A percentile compares a stretch with the other conserved stretches of the same genome.
phyloP scores from a whole-genome alignment of 37 sponge, comb jelly and placozoan species.

The Diacarnus erythraeanus region DNA sequence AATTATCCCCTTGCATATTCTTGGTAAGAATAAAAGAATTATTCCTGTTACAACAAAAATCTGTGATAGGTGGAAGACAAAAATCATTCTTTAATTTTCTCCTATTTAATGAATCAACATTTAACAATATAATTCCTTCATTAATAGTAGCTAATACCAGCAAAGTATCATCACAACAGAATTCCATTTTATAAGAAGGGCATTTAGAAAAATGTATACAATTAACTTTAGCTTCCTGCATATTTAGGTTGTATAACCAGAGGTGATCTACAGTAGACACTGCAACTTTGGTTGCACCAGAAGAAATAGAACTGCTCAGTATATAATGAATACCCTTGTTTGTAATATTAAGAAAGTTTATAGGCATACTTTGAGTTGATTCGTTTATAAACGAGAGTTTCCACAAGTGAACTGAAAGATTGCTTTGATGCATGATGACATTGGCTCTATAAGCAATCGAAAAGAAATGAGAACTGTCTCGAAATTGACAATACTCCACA shows the following conservation, averaged over 20 bases:
- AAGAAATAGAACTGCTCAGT: conserved; percentile 44
- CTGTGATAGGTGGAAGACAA: background rate
- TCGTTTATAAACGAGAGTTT: background rate
- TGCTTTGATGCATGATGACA: conserved; percentile 34
- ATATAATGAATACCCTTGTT: conserved; percentile 32
- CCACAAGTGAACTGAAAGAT: conserved; percentile 45
- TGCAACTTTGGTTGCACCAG: conserved; percentile 42
- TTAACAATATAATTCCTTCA: background rate
- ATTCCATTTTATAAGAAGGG: conserved; percentile 34
- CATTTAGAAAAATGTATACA: conserved; percentile 1
- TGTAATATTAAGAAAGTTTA: conserved; percentile 46
- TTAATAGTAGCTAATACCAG: conserved; percentile 22
- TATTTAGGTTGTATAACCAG: conserved; percentile 56
- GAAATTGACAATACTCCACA: conserved; percentile 36
- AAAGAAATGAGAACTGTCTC: conserved; percentile 12
- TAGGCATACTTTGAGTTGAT: conserved; percentile 7
- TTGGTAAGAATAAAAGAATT: conserved; percentile 11
- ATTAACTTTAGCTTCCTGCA: background rate
- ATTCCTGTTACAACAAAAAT: conserved; percentile 30
- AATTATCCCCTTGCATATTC: conserved; percentile 1
- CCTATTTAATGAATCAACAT: background rate
- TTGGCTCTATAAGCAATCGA: conserved; percentile 27
- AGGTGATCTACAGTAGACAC: conserved; percentile 35
- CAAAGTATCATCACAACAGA: conserved; percentile 1
- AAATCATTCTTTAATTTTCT: background rate